Conservation (phyloP, 2,113 vertebrate species). For the Pristiophorus japonicus region DNA sequence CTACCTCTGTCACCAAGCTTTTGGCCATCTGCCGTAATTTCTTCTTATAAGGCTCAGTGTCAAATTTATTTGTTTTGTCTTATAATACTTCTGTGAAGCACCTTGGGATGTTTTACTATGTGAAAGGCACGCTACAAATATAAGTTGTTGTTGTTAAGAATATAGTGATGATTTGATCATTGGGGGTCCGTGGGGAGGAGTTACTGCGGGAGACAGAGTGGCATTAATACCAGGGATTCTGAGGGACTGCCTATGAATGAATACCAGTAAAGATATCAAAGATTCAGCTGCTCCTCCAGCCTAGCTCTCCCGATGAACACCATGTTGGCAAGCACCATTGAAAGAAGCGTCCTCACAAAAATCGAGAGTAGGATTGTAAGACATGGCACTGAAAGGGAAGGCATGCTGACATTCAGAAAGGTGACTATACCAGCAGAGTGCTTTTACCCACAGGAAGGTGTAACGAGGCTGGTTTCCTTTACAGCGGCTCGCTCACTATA, state of each 20-base stretch:
- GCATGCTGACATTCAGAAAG: constrained; percentile 10
- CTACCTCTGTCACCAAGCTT: too few species aligned
- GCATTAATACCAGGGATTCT: too few species aligned
- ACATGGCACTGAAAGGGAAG: neutral
- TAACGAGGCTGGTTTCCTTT: neutral
- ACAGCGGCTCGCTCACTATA: neutral
- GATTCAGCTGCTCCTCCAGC: neutral
- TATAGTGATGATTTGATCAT: neutral
- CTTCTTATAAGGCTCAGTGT: too few species aligned
- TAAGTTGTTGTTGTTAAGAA: too few species aligned
- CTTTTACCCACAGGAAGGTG: constrained; percentile 8
- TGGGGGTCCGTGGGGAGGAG: neutral
- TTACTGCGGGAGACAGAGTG: neutral
- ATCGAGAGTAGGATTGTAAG: neutral
- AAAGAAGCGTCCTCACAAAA: neutral
- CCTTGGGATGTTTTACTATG: too few species aligned
- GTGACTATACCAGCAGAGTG: neutral
- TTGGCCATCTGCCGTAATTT: too few species aligned
- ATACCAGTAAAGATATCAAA: neutral
- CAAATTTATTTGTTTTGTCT: too few species aligned
- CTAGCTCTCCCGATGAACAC: neutral
- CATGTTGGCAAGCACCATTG: neutral
- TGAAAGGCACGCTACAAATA: too few species aligned
- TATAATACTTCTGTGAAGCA: too few species aligned
- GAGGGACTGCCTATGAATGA: too few species aligned